Evolutionary conservation across 2,888 invertebrate genomes (phyloP), one percentile per base, ranked within the genome.

Genomic region (Heliothis peltigera): DNA sequence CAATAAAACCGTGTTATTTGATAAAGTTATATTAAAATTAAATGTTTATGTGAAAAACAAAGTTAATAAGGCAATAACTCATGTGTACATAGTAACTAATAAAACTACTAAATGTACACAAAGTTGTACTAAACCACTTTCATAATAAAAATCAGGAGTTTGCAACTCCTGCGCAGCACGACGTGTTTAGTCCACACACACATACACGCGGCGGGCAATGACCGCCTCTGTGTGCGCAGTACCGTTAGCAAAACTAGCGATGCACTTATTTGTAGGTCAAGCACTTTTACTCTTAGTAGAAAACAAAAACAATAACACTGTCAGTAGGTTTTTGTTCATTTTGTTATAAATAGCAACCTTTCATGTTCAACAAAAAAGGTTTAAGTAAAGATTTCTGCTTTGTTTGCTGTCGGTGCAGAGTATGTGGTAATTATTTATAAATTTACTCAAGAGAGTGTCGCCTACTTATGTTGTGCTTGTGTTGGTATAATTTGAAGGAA

Each of bases 201-300:
- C 79, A 76, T 70, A 77, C 68, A 74, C 64, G 48, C 52, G 21
- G 64, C 78, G 87, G 82, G 75, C 87, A 73, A 71, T 83, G 84
- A 81, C 80, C 77, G 79, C 75, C 55, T 68, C 75, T 81, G 91
- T 90, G 88, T 87, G 91, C 80, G 83, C 53, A 61, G 90, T 93
- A 93, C 93, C 91, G 93, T 93, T 93, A 92, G 89, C 91, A 92
- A 75, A 83, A 82, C 64, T 61, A 78, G 46, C 60, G 54, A 66
- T 80, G 81, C 81, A 80, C 64, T 71, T 64, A 73, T 65, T 83
- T 81, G 80, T 89, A 77, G 91, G 90, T 89, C 89, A 89, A 76
- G 54, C 82, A 75, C 82, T 80, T 81, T 80, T 80, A 80, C 80
- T 80, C 77, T 75, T 75, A 62, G 63, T 63, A 68, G 58, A 72